A percentile compares a stretch with the other conserved stretches of the same genome.
phyloP scores from a whole-genome alignment of 2,888 invertebrate species.

The Oscheius sp. region DNA sequence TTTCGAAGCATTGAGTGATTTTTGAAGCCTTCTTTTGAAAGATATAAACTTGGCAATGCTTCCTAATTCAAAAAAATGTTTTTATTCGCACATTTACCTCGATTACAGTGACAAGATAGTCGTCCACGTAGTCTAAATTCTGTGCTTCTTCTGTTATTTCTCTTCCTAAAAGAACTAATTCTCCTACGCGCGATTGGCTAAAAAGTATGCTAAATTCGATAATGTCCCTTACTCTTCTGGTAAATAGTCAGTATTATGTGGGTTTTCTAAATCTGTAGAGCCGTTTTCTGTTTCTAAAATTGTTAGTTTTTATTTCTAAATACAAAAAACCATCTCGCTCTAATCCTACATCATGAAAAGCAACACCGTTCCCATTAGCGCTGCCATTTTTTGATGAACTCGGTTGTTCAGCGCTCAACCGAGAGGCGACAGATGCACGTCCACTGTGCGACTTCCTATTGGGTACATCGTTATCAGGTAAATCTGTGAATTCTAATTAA shows the following conservation, averaged over 20 bases:
- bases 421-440: neutral
- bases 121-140: neutral
- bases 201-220: neutral
- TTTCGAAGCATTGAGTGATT: neutral
- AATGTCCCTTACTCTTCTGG: neutral
- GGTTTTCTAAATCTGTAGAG: neutral
- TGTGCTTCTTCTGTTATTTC: conserved; percentile 3
- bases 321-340: neutral
- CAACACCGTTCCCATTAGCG: conserved; percentile 15
- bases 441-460: neutral
- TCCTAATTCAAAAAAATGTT: neutral
- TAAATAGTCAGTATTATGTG: neutral
- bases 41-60: neutral
- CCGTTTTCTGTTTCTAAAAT: neutral
- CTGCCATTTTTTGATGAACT: conserved; percentile 18
- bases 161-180: neutral
- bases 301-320: neutral
- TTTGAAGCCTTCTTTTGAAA: neutral
- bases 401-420: conserved; percentile 8
- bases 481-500: neutral
- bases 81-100: neutral
- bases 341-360: neutral
- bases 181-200: neutral
- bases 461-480: neutral
- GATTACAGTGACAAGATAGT: neutral